phyloP scores from a whole-genome alignment of 1,140 invertebrate species.

The Eufriesea mexicana region DNA sequence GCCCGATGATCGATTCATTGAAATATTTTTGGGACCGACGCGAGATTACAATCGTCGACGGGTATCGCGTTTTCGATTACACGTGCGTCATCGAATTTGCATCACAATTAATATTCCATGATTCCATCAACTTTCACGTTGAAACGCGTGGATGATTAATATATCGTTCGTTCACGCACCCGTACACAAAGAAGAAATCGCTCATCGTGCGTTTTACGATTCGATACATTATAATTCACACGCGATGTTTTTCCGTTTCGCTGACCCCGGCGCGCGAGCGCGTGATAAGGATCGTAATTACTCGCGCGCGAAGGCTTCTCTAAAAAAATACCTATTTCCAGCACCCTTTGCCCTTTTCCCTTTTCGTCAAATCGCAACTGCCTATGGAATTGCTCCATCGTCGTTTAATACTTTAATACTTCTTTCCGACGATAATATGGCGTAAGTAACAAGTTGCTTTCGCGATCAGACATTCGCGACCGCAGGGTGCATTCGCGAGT shows the following conservation, averaged over 20 bases:
- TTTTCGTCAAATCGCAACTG: background rate
- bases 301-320: slow-evolving; percentile 19
- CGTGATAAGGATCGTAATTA: slow-evolving; percentile 62
- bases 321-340: slow-evolving; percentile 17
- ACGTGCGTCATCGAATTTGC: slow-evolving; percentile 48
- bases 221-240: slow-evolving; percentile 63
- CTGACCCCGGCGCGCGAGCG: background rate
- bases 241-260: slow-evolving; percentile 48
- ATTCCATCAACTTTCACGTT: slow-evolving; percentile 51
- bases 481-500: too few relatives aligned
- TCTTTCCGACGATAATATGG: too few relatives aligned
- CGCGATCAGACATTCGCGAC: too few relatives aligned
- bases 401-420: too few relatives aligned
- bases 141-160: slow-evolving; percentile 67
- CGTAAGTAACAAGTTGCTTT: too few relatives aligned
- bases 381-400: too few relatives aligned
- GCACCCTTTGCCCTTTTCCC: too few relatives aligned
- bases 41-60: slow-evolving; percentile 14
- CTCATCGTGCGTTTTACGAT: slow-evolving; percentile 28
- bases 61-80: slow-evolving; percentile 43
- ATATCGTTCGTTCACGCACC: slow-evolving; percentile 38
- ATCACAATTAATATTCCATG: slow-evolving; percentile 55
- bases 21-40: slow-evolving; percentile 22
- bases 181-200: slow-evolving; percentile 21
- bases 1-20: slow-evolving; percentile 9